Base-by-base conservation (phyloP, 2,113 vertebrate species). In the Nothocercus nigrocapillus region DNA sequence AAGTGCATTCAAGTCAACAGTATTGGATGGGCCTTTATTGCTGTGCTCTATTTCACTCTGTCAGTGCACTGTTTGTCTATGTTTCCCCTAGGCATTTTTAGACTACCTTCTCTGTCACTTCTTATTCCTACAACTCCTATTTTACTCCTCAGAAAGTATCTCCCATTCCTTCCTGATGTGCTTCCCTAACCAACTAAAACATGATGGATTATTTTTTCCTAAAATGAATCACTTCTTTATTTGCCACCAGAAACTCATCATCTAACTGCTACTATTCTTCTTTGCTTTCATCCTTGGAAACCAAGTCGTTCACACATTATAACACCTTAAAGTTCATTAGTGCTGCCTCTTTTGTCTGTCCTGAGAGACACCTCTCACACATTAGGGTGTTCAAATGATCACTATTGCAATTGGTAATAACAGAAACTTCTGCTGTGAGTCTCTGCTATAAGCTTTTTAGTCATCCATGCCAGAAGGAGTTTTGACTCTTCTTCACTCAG, bases 1-100 rank as follows among this genome's bases (percentile, higher is more conserved):
- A 94, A 91, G 89, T 17, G 13, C 58, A 13, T 91, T 93, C 89
- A 93, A 77, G 78, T 63, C 87, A 85, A 45, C 49, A 45, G 30
- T 12, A 27, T 4, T 54, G 36, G 79, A 77, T 18, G 36, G 42
- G 59, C 40, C 54, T 44, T 6, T 59, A 11, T 5, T 76, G 34
- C 70, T 62, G 53, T 44, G 74, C 51, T 76, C n/a, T 80, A 84
- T 91, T 83, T 64, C 76, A 51, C 51, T 73, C 82, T 72, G 9
- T 54, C 68, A 62, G 34, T 27, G 45, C 64, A 51, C 77, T 92
- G 49, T 59, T 74, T 64, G 40, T 67, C 80, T 78, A 2, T 1
- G 0, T 68, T 63, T 90, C 73, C 61, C 3, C 0, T 75, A 85
- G 30, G 34, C 62, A 27, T 27, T 32, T 38, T 64, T 64, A 32